Conservation (phyloP, 2,797 vertebrate species). For the Hirundo rustica region DNA sequence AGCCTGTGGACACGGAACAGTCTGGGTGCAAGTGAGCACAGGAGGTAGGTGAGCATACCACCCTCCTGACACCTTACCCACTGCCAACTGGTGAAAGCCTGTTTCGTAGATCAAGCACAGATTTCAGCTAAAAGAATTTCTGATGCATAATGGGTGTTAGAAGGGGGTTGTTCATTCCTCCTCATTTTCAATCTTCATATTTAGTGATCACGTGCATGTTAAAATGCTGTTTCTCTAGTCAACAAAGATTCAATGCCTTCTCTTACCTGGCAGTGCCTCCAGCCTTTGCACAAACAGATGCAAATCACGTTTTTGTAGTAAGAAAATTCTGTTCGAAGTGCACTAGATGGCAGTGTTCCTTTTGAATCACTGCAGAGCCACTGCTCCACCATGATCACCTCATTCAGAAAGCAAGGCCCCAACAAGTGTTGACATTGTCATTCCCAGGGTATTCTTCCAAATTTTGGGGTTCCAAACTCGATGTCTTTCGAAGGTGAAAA, state of each 20-base stretch:
- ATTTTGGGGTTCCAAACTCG: not conserved
- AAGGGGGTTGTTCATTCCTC: not conserved
- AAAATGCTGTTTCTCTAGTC: not conserved
- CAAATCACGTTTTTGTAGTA: not conserved
- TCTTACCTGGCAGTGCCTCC: not conserved
- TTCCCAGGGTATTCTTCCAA: not conserved
- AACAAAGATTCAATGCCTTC: not conserved
- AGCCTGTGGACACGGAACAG: not conserved
- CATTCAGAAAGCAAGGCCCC: not conserved
- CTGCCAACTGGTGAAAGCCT: not conserved
- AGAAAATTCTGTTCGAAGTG: not conserved
- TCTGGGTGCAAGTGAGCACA: not conserved
- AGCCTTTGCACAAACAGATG: not conserved
- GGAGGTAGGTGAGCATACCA: fast-evolving
- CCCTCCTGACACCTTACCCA: not conserved
- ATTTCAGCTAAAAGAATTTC: not conserved
- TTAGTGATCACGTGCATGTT: not conserved
- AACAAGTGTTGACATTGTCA: not conserved
- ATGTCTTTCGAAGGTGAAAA: not conserved
- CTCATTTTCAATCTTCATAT: not conserved
- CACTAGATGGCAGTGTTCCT: slow-evolving; percentile 68
- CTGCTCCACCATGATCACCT: not conserved
- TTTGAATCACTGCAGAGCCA: not conserved
- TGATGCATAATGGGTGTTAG: not conserved
- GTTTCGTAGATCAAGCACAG: not conserved